phyloP scores from a whole-genome alignment of 2,113 vertebrate species.

The Neofelis nebulosa region DNA sequence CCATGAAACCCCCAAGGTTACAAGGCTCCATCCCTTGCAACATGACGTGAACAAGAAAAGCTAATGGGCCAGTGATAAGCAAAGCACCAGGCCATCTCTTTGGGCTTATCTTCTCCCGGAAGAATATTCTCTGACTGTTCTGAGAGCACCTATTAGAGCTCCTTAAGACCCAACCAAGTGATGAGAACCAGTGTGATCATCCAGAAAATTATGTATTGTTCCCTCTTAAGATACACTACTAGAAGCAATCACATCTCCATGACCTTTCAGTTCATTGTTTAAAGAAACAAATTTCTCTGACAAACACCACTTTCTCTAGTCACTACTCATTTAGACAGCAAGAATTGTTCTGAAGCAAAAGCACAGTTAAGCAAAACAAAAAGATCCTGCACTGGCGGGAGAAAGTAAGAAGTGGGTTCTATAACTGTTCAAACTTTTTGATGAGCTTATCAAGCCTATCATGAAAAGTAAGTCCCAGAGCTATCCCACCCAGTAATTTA shows the following conservation, averaged over 20 bases:
- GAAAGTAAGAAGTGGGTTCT: neutral
- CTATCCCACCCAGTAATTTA: neutral
- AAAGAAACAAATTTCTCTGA: neutral
- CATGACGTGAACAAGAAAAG: neutral
- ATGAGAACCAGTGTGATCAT: neutral
- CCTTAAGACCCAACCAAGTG: neutral
- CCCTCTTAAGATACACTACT: neutral
- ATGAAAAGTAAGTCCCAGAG: neutral
- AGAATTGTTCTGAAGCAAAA: neutral
- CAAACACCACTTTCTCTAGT: neutral
- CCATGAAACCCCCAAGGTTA: neutral
- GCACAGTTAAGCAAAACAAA: neutral
- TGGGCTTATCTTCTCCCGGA: neutral
- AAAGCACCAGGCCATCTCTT: neutral
- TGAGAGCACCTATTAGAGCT: neutral
- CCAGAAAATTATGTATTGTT: neutral
- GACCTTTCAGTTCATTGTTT: neutral
- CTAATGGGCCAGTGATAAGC: neutral
- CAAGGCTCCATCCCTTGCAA: neutral
- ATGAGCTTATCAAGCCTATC: neutral
- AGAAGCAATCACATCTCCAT: neutral
- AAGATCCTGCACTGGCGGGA: neutral
- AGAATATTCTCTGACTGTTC: neutral
- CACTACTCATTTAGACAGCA: neutral
- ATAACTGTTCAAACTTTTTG: neutral